Base-by-base conservation (phyloP, 2,797 vertebrate species). In the Tenualosa thibaudeaui region DNA sequence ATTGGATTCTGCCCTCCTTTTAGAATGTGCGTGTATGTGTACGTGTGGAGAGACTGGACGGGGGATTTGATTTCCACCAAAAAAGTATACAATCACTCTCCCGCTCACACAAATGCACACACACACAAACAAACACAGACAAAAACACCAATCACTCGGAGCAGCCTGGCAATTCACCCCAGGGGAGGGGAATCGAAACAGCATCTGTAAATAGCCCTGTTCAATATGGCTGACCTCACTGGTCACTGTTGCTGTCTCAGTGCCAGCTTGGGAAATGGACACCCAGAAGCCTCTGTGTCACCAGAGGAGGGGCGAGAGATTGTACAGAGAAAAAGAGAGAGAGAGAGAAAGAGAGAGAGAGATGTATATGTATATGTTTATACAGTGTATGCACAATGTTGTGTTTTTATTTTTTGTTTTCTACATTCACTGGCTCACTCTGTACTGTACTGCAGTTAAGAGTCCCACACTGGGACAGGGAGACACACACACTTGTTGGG, bases 161-260 rank as follows among this genome's bases (percentile, higher is more conserved):
- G 31, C 68, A 75, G 24, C 62, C 62, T 31, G 24, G 24, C 7
- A 24, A 26, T 31, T 15, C 68, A 24, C n/a, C 60, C n/a, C 60
- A 24, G n/a, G 13, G 68, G 62, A 26, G 8, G 9, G 62, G 24
- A 19, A 37, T 75, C 12, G 31, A 43, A 37, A 75, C 68, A 75
- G 68, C 68, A 12, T 13, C 68, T 75, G 31, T 17, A 75, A 75
- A 75, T 75, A 75, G 68, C 68, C 68, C 15, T 13, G 68, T 75
- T 75, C 68, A 40, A 75, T 75, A 75, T 43, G 68, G 68, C 31
- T 8, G 68, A 75, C 68, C 68, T 75, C 37, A 75, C 68, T 19
- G 68, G 68, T 10, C 68, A 37, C 13, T 15, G 68, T 0, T 15
- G 31, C 31, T 75, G 68, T 40, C 68, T 8, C 68, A 5, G 68